Conservation (phyloP, 2,113 vertebrate genomes). For the Epinephelus fuscoguttatus region DNA sequence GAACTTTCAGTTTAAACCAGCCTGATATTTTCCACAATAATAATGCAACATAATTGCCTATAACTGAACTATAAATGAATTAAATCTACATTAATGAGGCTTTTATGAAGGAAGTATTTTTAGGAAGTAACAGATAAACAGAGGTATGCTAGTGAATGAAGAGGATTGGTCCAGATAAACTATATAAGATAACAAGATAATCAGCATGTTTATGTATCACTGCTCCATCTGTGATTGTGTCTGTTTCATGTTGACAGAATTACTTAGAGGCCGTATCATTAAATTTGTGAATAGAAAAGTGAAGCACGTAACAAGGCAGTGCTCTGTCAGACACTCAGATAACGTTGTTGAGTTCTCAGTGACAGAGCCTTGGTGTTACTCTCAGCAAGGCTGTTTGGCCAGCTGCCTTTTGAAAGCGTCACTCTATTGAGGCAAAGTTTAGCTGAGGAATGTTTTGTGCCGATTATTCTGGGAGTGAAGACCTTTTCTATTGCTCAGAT, state of each 20-base stretch:
- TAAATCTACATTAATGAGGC: too few relatives aligned
- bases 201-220: background rate
- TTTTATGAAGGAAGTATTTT: too few relatives aligned
- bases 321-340: constrained; percentile 45
- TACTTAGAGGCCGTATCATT: background rate
- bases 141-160: too few relatives aligned
- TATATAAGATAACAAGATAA: too few relatives aligned
- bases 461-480: constrained; percentile 87
- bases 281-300: background rate
- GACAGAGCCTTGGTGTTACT: constrained; percentile 66
- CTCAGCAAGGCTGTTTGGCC: constrained; percentile 77
- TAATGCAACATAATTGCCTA: too few relatives aligned
- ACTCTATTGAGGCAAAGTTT: constrained; percentile 79
- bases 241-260: constrained; percentile 3
- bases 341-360: constrained; percentile 68
- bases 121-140: too few relatives aligned
- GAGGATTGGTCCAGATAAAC: too few relatives aligned
- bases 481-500: constrained; percentile 85
- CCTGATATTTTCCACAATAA: too few relatives aligned
- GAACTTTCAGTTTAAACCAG: too few relatives aligned
- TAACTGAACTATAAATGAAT: too few relatives aligned
- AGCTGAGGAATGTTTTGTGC: constrained; percentile 84
- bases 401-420: constrained; percentile 77
- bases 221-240: background rate
- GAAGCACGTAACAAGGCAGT: background rate